These are phyloP conservation scores for Eremobia ochroleuca DNA, from an alignment of 2,888 invertebrate species.

Conservation along the genomic window DNA sequence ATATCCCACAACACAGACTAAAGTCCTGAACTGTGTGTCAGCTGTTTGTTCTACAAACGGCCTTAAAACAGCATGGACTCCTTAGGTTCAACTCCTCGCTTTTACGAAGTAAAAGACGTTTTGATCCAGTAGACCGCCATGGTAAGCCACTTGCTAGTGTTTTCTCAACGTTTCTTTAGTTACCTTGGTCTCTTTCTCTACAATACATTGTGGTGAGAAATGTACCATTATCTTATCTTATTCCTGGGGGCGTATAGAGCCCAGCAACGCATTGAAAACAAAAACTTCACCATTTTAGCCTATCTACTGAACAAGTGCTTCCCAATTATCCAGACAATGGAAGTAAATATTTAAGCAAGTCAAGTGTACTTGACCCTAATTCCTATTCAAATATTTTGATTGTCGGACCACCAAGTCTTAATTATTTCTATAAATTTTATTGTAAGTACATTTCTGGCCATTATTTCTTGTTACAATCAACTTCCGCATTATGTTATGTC, in stretches of 20 bases:
- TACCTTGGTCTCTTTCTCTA: too few relatives aligned
- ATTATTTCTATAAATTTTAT: constrained; percentile 12
- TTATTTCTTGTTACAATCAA: constrained; percentile 22
- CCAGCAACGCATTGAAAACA: not conserved
- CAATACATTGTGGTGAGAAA: too few relatives aligned
- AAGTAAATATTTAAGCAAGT: constrained; percentile 21
- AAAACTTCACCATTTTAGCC: not conserved
- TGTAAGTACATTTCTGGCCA: not conserved
- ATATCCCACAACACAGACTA: too few relatives aligned
- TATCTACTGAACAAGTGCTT: not conserved
- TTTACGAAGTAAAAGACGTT: too few relatives aligned
- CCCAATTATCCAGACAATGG: constrained; percentile 13
- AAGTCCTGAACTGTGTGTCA: too few relatives aligned
- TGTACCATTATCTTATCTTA: too few relatives aligned
- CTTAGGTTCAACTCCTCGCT: too few relatives aligned
- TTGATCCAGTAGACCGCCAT: too few relatives aligned
- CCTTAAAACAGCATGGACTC: too few relatives aligned
- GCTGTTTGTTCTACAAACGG: too few relatives aligned
- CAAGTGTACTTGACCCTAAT: constrained; percentile 24
- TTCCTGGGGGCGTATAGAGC: not conserved
- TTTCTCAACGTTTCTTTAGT: too few relatives aligned
- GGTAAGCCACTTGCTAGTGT: too few relatives aligned
- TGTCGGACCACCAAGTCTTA: constrained; percentile 1
- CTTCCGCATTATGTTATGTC: constrained; percentile 36
- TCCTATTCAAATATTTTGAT: constrained; percentile 33